These are phyloP conservation scores for Lemur catta DNA, from an alignment of 2,797 vertebrate species.

Conservation along the genomic window DNA sequence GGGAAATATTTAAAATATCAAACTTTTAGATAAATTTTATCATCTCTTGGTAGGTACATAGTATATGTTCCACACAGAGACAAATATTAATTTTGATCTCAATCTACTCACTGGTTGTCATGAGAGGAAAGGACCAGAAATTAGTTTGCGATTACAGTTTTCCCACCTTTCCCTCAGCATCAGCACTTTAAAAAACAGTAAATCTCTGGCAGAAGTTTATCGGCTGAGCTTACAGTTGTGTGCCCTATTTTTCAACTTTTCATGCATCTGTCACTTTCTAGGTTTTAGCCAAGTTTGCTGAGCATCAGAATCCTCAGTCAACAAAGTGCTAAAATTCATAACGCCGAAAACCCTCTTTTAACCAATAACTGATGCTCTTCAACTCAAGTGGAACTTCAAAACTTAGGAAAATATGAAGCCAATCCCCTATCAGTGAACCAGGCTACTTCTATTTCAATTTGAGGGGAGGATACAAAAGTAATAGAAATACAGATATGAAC, in stretches of 20 bases:
- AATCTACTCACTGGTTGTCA: neutral
- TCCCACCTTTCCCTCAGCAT: neutral
- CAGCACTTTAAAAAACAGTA: conserved; percentile 54
- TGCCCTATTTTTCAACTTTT: conserved; percentile 66
- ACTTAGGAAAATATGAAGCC: conserved; percentile 82
- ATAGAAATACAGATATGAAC: conserved; percentile 74
- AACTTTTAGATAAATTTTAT: neutral
- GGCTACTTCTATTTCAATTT: conserved; percentile 76
- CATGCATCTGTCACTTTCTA: conserved; percentile 49
- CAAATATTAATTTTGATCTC: neutral
- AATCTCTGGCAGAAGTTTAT: conserved; percentile 35
- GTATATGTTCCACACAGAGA: neutral
- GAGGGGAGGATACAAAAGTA: conserved; percentile 67
- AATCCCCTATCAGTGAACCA: conserved; percentile 72
- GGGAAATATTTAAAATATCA: neutral
- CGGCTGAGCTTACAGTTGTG: conserved; percentile 58
- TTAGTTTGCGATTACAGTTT: conserved; percentile 29
- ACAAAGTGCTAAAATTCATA: conserved; percentile 68
- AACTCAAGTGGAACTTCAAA: conserved; percentile 79
- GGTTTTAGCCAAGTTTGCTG: conserved; percentile 64
- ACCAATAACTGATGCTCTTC: conserved; percentile 66
- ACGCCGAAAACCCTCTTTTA: conserved; percentile 60
- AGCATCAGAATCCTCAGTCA: conserved; percentile 52
- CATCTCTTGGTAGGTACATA: neutral
- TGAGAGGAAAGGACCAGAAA: neutral